A percentile compares a stretch with the other conserved stretches of the same genome.
Conservation (phyloP, 1,140 invertebrate species). For the Teleopsis dalmanni region DNA sequence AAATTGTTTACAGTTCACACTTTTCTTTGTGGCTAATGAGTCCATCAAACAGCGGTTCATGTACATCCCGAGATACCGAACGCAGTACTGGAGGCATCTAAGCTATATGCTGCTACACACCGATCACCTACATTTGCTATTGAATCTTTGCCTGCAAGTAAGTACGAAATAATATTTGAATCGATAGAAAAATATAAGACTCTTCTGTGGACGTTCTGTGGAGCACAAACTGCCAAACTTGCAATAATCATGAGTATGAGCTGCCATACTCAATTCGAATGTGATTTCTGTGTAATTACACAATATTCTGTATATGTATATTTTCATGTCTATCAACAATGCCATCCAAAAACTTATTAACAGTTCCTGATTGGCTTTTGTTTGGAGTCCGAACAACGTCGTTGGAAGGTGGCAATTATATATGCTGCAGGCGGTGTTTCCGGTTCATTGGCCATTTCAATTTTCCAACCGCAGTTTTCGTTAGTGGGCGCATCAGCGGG, state of each 20-base stretch:
- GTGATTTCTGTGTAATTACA: neutral
- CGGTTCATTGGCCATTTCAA: conserved; percentile 68
- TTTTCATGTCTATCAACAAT: neutral
- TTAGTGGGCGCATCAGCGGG: conserved; percentile 88
- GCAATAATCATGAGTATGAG: neutral
- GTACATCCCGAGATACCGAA: conserved; percentile 56
- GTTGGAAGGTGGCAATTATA: conserved; percentile 60
- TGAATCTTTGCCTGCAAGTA: conserved; percentile 53
- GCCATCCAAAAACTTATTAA: neutral
- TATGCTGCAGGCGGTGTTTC: conserved; percentile 62
- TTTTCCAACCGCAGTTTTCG: conserved; percentile 67
- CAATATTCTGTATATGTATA: neutral
- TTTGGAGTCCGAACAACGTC: conserved; percentile 77
- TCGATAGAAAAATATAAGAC: neutral
- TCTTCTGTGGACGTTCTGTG: too few relatives aligned
- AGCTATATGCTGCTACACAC: conserved; percentile 80
- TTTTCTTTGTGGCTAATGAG: conserved; percentile 47
- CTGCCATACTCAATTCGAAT: neutral
- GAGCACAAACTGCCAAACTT: too few relatives aligned
- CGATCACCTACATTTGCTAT: conserved; percentile 54
- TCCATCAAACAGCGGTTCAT: conserved; percentile 52
- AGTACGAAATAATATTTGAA: conserved; percentile 52
- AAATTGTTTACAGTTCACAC: conserved; percentile 45
- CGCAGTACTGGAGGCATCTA: conserved; percentile 63
- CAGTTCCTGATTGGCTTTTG: conserved; percentile 61